These are phyloP conservation scores for Trichopria drosophilae DNA, from an alignment of 2,888 invertebrate species.

Conservation along the genomic window DNA sequence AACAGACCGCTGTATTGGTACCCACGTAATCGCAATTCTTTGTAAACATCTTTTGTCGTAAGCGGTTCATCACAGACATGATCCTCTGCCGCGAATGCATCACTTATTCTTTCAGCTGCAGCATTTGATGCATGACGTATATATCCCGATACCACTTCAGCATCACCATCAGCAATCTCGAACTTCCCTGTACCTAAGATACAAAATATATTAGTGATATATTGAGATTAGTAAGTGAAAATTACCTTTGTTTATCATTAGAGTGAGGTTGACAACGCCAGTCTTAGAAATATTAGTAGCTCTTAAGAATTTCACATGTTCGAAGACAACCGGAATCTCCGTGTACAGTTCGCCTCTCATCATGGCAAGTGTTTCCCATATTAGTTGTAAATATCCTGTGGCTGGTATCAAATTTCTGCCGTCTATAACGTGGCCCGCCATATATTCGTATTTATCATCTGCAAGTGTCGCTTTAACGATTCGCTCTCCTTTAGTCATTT, in stretches of 20 bases:
- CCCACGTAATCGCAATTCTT: slow-evolving; percentile 60
- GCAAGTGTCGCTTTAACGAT: slow-evolving; percentile 44
- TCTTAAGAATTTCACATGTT: slow-evolving; percentile 60
- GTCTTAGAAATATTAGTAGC: slow-evolving; percentile 55
- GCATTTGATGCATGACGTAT: slow-evolving; percentile 64
- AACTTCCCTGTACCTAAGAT: slow-evolving; percentile 54
- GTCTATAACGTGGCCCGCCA: slow-evolving; percentile 62
- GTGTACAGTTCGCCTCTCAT: slow-evolving; percentile 54
- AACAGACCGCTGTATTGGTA: slow-evolving; percentile 62
- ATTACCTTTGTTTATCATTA: slow-evolving; percentile 53
- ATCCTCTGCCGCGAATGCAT: not conserved
- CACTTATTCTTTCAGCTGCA: slow-evolving; percentile 31
- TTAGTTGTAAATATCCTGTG: slow-evolving; percentile 61
- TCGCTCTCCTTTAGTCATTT: slow-evolving; percentile 40
- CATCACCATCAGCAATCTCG: slow-evolving; percentile 69
- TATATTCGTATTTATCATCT: slow-evolving; percentile 54
- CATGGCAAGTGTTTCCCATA: slow-evolving; percentile 61
- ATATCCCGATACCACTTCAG: slow-evolving; percentile 70
- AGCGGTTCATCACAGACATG: slow-evolving; percentile 18
- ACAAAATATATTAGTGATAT: not conserved
- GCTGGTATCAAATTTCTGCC: slow-evolving; percentile 68
- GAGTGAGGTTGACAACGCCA: slow-evolving; percentile 48
- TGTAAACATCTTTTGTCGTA: slow-evolving; percentile 52
- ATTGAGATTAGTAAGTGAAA: not conserved
- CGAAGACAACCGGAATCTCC: slow-evolving; percentile 49